A percentile compares a stretch with the other conserved stretches of the same genome.
These are phyloP conservation scores for Drosophila affinis DNA, from an alignment of 2,888 invertebrate species.

Conservation along the genomic window DNA sequence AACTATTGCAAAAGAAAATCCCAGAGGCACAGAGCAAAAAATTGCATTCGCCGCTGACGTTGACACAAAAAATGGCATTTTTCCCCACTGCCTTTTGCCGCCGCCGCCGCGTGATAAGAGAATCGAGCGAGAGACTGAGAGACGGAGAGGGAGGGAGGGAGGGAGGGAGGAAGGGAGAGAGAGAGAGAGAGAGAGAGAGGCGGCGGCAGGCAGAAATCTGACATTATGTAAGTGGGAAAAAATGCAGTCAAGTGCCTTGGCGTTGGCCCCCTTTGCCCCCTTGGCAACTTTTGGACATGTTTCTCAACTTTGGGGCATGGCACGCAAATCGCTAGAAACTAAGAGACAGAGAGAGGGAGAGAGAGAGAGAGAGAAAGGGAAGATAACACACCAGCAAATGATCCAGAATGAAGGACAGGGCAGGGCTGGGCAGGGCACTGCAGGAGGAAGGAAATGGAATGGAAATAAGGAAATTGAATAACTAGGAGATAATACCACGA, in stretches of 20 bases:
- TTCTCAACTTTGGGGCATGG: constrained; percentile 37
- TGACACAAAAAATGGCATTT: constrained; percentile 19
- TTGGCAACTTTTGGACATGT: constrained; percentile 57
- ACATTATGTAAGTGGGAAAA: constrained; percentile 36
- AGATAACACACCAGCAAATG: constrained; percentile 8
- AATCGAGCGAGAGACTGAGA: background rate
- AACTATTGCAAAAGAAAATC: constrained; percentile 25
- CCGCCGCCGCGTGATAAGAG: constrained; percentile 21
- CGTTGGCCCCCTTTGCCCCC: no score
- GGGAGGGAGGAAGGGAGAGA: no score
- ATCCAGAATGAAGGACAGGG: background rate
- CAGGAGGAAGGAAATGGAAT: no score
- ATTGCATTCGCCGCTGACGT: constrained; percentile 22
- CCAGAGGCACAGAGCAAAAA: constrained; percentile 4
- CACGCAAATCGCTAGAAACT: constrained; percentile 47
- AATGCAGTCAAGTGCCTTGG: constrained; percentile 44
- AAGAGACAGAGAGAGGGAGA: background rate
- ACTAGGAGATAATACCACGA: background rate
- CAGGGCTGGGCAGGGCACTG: no score
- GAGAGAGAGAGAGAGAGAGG: no score
- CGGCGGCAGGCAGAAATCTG: constrained; percentile 18
- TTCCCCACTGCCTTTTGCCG: background rate
- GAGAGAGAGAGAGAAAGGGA: background rate
- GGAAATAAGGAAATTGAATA: background rate
- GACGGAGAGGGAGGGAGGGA: background rate